Percentiles rank a stretch among this genome's conserved stretches.
These are phyloP conservation scores for Andricus grossulariae DNA, from an alignment of 1,140 invertebrate species.

Conservation along the genomic window DNA sequence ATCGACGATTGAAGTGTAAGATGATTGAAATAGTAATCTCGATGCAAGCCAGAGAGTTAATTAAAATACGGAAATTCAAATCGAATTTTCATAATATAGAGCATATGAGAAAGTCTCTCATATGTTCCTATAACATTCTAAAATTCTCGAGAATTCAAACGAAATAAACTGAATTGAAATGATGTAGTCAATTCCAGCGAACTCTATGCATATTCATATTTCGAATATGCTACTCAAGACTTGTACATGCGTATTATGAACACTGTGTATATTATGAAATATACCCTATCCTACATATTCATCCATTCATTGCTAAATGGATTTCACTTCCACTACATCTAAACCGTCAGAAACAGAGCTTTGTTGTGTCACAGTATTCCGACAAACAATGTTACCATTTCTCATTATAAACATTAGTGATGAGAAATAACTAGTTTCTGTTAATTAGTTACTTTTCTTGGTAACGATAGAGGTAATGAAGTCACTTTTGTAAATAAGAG, in stretches of 20 bases:
- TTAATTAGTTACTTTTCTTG: too few relatives aligned
- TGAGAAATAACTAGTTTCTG: too few relatives aligned
- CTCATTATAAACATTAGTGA: neutral
- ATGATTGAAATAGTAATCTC: constrained; percentile 28
- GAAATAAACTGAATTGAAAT: too few relatives aligned
- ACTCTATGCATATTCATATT: too few relatives aligned
- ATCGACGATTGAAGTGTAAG: constrained; percentile 28
- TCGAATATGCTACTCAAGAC: too few relatives aligned
- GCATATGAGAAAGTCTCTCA: neutral
- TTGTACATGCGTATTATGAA: too few relatives aligned
- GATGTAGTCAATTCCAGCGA: too few relatives aligned
- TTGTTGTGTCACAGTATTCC: neutral
- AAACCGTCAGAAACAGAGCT: constrained; percentile 3
- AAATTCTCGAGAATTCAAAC: too few relatives aligned
- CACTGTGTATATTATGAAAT: too few relatives aligned
- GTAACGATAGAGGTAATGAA: too few relatives aligned
- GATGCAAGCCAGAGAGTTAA: constrained; percentile 2
- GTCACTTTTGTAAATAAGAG: too few relatives aligned
- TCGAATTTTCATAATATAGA: neutral
- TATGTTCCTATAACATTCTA: too few relatives aligned
- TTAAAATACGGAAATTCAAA: constrained; percentile 12
- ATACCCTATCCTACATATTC: neutral
- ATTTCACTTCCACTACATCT: neutral
- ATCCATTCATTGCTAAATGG: constrained; percentile 7
- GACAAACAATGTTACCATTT: neutral